Percentiles rank a stretch among this genome's conserved stretches.
These are phyloP conservation scores for Momotus momota DNA, from an alignment of 2,797 vertebrate species.

Conservation along the genomic window DNA sequence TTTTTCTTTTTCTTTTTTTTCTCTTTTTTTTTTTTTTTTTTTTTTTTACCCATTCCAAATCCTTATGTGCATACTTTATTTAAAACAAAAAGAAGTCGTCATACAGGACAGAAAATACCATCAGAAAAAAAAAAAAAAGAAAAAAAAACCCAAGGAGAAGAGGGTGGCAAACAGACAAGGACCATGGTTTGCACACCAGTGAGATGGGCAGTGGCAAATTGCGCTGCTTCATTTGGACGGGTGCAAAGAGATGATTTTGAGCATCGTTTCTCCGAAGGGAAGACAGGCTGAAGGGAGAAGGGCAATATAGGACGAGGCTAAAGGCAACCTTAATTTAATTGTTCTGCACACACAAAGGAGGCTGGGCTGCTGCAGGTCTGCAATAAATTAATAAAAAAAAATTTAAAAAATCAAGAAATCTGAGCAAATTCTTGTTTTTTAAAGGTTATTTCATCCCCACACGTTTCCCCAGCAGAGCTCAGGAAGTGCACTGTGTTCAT, in stretches of 20 bases:
- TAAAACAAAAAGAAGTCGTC: constrained; percentile 71
- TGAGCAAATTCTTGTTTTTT: no score
- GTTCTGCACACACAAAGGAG: not conserved
- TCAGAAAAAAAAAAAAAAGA: not conserved
- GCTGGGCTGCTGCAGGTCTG: not conserved
- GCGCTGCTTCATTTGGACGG: not conserved
- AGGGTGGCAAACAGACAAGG: not conserved
- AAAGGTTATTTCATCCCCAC: not conserved
- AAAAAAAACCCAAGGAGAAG: not conserved
- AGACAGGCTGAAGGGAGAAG: not conserved
- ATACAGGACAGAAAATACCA: constrained; percentile 6
- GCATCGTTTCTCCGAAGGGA: not conserved
- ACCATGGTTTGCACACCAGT: not conserved
- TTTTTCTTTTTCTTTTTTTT: not conserved
- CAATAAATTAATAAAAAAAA: not conserved
- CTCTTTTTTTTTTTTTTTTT: not conserved
- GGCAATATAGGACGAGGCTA: not conserved
- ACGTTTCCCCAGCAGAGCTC: not conserved
- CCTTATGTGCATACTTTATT: constrained; percentile 88
- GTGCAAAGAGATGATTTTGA: not conserved
- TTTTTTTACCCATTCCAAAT: constrained; percentile 50
- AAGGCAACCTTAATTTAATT: not conserved
- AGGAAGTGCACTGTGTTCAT: fast-evolving
- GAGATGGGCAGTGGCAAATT: not conserved
- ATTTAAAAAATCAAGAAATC: no score